phyloP scores from a whole-genome alignment of 2,888 invertebrate species.

The Rotaria macrura region DNA sequence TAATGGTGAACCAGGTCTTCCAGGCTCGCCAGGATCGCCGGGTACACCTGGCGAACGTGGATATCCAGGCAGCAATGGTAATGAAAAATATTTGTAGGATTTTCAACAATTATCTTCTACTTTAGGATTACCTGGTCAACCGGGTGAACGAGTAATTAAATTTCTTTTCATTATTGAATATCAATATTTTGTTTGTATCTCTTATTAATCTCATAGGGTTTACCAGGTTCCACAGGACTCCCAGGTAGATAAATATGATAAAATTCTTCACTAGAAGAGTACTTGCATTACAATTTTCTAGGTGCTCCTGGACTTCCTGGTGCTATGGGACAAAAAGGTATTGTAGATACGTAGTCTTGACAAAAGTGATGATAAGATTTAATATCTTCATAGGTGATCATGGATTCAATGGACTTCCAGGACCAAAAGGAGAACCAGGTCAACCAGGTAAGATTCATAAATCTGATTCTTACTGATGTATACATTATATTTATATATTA shows the following conservation, averaged over 20 bases:
- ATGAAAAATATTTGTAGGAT: background rate
- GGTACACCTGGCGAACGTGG: conserved; percentile 26
- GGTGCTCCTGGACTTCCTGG: background rate
- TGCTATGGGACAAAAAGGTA: background rate
- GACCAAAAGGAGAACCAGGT: conserved; percentile 35
- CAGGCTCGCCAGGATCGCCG: background rate
- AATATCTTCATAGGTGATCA: conserved; percentile 36
- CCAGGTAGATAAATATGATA: conserved; percentile 35
- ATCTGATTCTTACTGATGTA: background rate
- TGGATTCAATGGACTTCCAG: conserved; percentile 34
- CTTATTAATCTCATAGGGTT: background rate
- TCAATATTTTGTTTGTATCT: background rate
- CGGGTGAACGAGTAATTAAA: background rate
- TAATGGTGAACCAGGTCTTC: conserved; percentile 28
- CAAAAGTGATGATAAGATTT: background rate
- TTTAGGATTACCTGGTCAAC: background rate
- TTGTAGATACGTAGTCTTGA: background rate
- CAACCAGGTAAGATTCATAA: background rate
- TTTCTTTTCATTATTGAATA: too few species aligned
- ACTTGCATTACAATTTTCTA: background rate
- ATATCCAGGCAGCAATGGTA: conserved; percentile 22
- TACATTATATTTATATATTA: too few species aligned
- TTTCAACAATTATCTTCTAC: background rate
- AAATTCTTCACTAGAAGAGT: too few species aligned
- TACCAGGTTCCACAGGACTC: background rate